phyloP scores from a whole-genome alignment of 2,888 invertebrate species.

The Leptothorax acervorum region DNA sequence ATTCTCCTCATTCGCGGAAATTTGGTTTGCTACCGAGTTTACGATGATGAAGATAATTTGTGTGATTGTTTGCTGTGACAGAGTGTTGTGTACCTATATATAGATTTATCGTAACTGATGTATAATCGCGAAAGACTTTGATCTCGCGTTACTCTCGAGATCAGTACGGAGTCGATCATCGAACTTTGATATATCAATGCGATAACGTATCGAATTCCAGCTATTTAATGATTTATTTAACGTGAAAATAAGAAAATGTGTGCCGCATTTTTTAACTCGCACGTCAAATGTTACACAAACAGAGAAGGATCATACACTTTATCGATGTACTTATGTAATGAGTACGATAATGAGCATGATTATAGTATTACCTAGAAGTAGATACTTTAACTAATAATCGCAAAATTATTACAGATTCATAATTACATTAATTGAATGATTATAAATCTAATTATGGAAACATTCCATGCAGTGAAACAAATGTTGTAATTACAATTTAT shows the following conservation, averaged over 20 bases:
- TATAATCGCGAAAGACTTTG: background rate
- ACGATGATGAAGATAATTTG: background rate
- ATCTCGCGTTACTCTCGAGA: background rate
- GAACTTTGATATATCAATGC: slow-evolving; percentile 4
- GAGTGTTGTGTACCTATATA: background rate
- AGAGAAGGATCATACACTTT: background rate
- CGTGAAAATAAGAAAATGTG: background rate
- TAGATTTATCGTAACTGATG: background rate
- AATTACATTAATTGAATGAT: background rate
- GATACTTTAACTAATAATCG: background rate
- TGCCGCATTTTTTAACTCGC: background rate
- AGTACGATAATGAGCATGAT: background rate
- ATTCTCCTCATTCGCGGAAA: background rate
- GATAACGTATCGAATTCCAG: background rate
- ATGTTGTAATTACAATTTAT: background rate
- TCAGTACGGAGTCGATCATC: background rate
- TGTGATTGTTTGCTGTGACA: background rate
- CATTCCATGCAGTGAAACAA: background rate
- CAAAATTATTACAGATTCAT: background rate
- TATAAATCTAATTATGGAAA: background rate
- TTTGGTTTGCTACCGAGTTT: background rate
- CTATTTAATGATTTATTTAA: background rate
- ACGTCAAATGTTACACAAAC: background rate
- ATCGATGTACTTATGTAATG: background rate
- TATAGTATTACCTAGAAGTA: background rate